These are phyloP conservation scores for Hybos culiciformis DNA, from an alignment of 2,888 invertebrate species.

Conservation along the genomic window DNA sequence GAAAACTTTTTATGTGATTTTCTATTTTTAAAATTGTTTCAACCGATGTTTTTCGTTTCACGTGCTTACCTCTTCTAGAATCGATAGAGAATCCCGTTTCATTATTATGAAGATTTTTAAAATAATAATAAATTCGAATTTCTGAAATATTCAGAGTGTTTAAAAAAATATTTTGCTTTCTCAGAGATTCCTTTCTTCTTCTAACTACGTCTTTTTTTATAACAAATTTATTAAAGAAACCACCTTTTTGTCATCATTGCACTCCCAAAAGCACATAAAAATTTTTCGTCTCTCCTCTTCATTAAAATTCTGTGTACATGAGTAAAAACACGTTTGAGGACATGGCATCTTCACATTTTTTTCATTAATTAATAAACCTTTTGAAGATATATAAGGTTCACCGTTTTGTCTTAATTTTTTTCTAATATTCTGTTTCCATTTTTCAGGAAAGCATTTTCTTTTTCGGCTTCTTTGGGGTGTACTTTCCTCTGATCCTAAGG, in stretches of 20 bases:
- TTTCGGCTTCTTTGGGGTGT: too few species aligned
- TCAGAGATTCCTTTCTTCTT: slow-evolving; percentile 1
- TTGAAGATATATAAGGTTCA: too few species aligned
- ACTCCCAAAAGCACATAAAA: not conserved
- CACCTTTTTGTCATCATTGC: not conserved
- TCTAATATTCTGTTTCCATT: too few species aligned
- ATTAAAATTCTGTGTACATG: too few species aligned
- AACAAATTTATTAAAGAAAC: not conserved
- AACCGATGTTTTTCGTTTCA: not conserved
- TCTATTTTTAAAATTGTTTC: not conserved
- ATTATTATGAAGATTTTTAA: slow-evolving; percentile 2
- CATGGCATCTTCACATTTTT: too few species aligned
- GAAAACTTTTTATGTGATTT: slow-evolving; percentile 5
- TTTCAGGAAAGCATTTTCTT: too few species aligned
- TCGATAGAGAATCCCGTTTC: not conserved
- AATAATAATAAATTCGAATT: slow-evolving; percentile 2
- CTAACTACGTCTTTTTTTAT: too few species aligned
- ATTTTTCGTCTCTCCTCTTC: not conserved
- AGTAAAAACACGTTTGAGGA: too few species aligned
- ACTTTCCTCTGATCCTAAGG: too few species aligned
- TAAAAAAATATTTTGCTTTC: slow-evolving; percentile 5
- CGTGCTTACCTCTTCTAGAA: slow-evolving; percentile 1
- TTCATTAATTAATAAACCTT: too few species aligned
- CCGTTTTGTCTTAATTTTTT: too few species aligned
- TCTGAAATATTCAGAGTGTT: slow-evolving; percentile 2